Conservation (phyloP, 2,797 vertebrate genomes). For the Eurystomus glaucurus region DNA sequence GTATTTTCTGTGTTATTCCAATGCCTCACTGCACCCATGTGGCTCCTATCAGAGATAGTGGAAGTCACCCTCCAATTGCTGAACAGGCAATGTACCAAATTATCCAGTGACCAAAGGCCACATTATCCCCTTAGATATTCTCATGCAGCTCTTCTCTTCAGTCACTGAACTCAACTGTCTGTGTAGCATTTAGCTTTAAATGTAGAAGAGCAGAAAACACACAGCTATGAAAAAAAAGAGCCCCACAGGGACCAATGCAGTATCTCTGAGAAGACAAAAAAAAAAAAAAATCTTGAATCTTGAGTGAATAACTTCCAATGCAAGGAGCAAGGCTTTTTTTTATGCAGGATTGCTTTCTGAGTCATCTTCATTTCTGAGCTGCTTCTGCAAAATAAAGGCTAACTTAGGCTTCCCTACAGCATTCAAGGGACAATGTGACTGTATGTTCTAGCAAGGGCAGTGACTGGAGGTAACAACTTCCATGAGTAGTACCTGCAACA, state of each 20-base stretch:
- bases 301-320: not conserved
- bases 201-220: not conserved
- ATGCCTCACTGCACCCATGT: not conserved
- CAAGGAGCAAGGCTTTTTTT: not conserved
- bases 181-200: not conserved
- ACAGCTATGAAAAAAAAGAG: not conserved
- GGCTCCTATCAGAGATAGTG: not conserved
- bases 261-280: not conserved
- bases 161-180: not conserved
- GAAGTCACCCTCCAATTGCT: not conserved
- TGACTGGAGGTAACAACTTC: not conserved
- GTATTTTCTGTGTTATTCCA: not conserved
- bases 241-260: rapidly evolving
- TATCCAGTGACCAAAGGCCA: not conserved
- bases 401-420: not conserved
- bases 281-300: not conserved
- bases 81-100: not conserved
- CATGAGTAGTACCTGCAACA: not conserved
- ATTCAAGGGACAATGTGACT: not conserved
- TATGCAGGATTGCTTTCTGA: not conserved
- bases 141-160: not conserved
- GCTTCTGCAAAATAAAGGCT: not conserved
- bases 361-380: not conserved
- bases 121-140: not conserved
- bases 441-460: not conserved